Percentiles rank a stretch among this genome's conserved stretches.
Conservation (phyloP, 1,140 invertebrate species). For the Drosophila littoralis region DNA sequence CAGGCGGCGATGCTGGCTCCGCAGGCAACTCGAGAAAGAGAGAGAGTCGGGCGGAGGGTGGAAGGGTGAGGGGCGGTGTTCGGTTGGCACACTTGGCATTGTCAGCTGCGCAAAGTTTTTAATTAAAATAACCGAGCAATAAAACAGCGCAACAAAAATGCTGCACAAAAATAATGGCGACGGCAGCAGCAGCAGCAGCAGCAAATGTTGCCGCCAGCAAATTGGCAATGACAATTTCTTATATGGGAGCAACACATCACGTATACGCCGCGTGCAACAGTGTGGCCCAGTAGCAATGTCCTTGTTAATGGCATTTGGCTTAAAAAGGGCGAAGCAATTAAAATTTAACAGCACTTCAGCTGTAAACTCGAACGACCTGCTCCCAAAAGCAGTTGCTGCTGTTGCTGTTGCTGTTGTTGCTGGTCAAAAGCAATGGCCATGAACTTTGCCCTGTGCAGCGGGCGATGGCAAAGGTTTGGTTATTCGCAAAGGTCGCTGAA, state of each 20-base stretch:
- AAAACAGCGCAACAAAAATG: conserved; percentile 66
- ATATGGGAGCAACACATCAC: conserved; percentile 38
- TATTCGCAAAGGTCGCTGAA: conserved; percentile 20
- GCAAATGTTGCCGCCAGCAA: conserved; percentile 29
- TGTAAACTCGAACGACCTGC: conserved; percentile 8
- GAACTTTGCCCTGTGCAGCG: conserved; percentile 44
- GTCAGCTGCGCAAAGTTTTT: conserved; percentile 75
- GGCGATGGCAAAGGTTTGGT: conserved; percentile 24
- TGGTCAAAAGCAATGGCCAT: conserved; percentile 61
- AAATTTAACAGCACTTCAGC: conserved; percentile 60
- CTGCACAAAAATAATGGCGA: conserved; percentile 39
- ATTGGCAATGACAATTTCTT: conserved; percentile 66
- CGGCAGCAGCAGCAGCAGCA: too few species aligned
- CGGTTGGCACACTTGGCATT: conserved; percentile 60
- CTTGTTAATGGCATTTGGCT: conserved; percentile 38
- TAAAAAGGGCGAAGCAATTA: conserved; percentile 58
- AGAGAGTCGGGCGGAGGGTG: background rate
- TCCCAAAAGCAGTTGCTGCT: background rate
- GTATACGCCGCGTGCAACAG: conserved; percentile 48
- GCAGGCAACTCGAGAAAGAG: background rate
- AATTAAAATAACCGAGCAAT: conserved; percentile 82
- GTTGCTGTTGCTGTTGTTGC: background rate
- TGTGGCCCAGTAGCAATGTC: background rate
- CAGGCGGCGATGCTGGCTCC: conserved; percentile 1
- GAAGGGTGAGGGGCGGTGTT: background rate